These are phyloP conservation scores for Noturus placidus DNA, from an alignment of 2,113 vertebrate genomes.

Conservation along the genomic window DNA sequence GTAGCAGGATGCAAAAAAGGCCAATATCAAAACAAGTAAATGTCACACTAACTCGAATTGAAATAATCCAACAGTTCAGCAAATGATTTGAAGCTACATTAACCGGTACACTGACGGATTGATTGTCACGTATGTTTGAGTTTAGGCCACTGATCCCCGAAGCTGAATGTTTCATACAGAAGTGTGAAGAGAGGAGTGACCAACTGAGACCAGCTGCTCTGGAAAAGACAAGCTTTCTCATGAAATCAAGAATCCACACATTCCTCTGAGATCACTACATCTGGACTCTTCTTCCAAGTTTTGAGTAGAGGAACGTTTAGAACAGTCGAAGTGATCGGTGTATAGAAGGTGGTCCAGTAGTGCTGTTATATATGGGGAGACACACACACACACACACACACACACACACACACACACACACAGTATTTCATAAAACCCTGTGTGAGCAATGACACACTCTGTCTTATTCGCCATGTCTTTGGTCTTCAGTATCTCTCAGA, in stretches of 20 bases:
- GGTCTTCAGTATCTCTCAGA: constrained; percentile 1
- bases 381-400: constrained; percentile 27
- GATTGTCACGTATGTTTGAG: neutral
- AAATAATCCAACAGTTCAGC: constrained; percentile 14
- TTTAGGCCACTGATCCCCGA: neutral
- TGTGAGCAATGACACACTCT: neutral
- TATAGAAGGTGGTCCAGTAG: constrained; percentile 1
- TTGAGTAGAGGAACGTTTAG: neutral
- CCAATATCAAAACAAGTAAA: neutral
- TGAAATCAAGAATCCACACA: neutral
- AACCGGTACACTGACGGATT: neutral
- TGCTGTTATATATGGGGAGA: neutral
- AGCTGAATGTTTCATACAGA: neutral
- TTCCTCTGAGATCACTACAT: neutral
- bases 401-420: neutral
- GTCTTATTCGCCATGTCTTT: neutral
- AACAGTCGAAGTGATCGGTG: neutral
- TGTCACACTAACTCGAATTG: neutral
- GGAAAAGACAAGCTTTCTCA: neutral
- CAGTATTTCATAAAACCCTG: constrained; percentile 36
- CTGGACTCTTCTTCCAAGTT: neutral
- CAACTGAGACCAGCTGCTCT: neutral
- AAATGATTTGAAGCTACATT: constrained; percentile 32
- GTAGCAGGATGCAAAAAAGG: neutral
- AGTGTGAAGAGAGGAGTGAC: neutral